Conservation (phyloP, 1,140 invertebrate species). For the Halesus radiatus region DNA sequence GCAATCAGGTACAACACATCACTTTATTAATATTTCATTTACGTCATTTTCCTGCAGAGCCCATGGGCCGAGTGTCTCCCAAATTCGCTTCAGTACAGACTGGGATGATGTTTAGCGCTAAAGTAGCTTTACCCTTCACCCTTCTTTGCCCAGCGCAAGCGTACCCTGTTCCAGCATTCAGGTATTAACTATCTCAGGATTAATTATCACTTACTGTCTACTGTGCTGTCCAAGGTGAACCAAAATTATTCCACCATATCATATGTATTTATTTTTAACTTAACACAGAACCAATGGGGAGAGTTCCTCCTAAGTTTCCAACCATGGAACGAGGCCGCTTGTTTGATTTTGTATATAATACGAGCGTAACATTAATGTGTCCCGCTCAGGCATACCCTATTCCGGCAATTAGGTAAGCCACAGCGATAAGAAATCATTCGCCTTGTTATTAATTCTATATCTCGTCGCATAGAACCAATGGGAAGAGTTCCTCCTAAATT, state of each 20-base stretch:
- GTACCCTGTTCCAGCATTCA: slow-evolving; percentile 79
- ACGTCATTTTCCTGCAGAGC: slow-evolving; percentile 64
- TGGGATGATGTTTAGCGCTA: slow-evolving; percentile 72
- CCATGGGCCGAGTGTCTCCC: slow-evolving; percentile 69
- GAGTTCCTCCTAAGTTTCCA: slow-evolving; percentile 70
- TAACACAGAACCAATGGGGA: slow-evolving; percentile 59
- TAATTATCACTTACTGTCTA: background rate
- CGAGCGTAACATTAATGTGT: slow-evolving; percentile 76
- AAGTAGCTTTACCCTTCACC: slow-evolving; percentile 65
- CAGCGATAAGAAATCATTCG: too few species aligned
- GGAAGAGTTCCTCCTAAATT: slow-evolving; percentile 83
- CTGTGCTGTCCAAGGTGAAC: too few species aligned
- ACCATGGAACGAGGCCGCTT: slow-evolving; percentile 71
- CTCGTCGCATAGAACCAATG: slow-evolving; percentile 76
- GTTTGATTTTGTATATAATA: slow-evolving; percentile 36
- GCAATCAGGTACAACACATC: slow-evolving; percentile 69
- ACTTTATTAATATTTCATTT: slow-evolving; percentile 59
- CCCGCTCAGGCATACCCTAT: slow-evolving; percentile 81
- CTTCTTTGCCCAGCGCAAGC: slow-evolving; percentile 79
- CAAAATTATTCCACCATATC: background rate
- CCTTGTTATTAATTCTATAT: too few species aligned
- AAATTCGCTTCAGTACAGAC: slow-evolving; percentile 76
- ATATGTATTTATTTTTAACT: background rate
- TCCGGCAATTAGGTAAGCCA: too few species aligned
- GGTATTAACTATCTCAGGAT: slow-evolving; percentile 65